Evolutionary conservation across 1,140 invertebrate species (phyloP), one percentile per base, ranked within the genome.

Genomic region (Drosophila novamexicana): DNA sequence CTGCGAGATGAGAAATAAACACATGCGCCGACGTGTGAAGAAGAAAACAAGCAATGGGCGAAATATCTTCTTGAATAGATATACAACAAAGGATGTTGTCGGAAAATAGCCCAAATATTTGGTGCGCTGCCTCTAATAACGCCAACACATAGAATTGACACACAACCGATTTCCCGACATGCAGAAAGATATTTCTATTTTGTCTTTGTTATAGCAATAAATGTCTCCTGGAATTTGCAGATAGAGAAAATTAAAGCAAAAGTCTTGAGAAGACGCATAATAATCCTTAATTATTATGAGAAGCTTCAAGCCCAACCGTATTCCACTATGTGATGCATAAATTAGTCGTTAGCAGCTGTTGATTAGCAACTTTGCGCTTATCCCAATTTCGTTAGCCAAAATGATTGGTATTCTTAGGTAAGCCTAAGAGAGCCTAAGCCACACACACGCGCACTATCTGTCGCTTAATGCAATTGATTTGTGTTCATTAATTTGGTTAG

Each of bases 321-420:
- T 34, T 32, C 3, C 22, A 9, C 12, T 2, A 16, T 58, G 63
- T 50, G 44, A 36, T 58, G 83, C 82, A 85, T 88, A 88, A 88
- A 85, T 82, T 76, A 85, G 82, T 85, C 83, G 80, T 89, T 89
- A 75, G 80, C 80, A 89, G 83, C 83, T 89, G 80, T 77, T 89
- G 73, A 47, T 73, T 67, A 61, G 84, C 79, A 76, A 80, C 80
- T 72, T 73, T 53, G 75, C 53, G 68, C 57, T 61, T 62, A 68
- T 47, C 44, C 40, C 75, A 78, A 82, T 78, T 82, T 77, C 44
- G 63, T 75, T 66, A 69, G 75, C 64, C 66, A 59, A 63, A 58
- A 49, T 62, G 34, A 50, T 57, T 42, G 49, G 79, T 37, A 68
- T 47, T 61, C 68, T 65, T 65, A 59, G n/a, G 49, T 44, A 50